Conservation (phyloP, 1,140 invertebrate species). For the Bombus polaris region DNA sequence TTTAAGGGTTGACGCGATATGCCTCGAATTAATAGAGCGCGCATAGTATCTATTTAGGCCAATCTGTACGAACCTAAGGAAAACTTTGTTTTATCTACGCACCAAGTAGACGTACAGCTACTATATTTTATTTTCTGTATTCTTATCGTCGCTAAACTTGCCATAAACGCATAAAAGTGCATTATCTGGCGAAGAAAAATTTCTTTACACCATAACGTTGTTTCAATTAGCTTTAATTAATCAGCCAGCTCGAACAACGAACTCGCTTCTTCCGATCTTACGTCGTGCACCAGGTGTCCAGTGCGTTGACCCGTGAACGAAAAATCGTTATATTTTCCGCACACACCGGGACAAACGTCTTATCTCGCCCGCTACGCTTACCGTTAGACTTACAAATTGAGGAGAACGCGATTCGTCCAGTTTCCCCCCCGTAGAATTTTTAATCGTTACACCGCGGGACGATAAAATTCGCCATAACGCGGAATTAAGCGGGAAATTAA, state of each 20-base stretch:
- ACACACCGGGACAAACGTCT: too few species aligned
- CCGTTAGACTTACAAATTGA: not conserved
- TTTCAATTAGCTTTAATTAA: too few species aligned
- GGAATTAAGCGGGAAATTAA: slow-evolving; percentile 28
- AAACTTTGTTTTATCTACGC: accelerated
- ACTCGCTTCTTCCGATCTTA: too few species aligned
- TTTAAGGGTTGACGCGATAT: not conserved
- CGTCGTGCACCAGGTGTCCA: too few species aligned
- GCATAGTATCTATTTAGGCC: too few species aligned
- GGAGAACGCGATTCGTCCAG: too few species aligned
- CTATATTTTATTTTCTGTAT: too few species aligned
- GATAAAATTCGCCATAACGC: not conserved
- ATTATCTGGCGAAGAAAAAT: accelerated
- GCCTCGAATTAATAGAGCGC: not conserved
- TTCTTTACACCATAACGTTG: accelerated
- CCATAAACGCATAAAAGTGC: too few species aligned
- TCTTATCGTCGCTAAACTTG: accelerated
- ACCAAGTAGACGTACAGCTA: accelerated
- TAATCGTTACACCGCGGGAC: not conserved
- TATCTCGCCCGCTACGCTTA: accelerated
- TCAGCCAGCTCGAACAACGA: too few species aligned
- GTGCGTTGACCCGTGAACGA: too few species aligned
- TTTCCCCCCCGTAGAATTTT: not conserved
- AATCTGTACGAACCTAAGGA: not conserved
- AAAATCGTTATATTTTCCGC: too few species aligned